Evolutionary conservation across 2,797 vertebrate genomes (phyloP), one percentile per base, ranked within the genome.

Genomic region (Eulemur rubriventer): DNA sequence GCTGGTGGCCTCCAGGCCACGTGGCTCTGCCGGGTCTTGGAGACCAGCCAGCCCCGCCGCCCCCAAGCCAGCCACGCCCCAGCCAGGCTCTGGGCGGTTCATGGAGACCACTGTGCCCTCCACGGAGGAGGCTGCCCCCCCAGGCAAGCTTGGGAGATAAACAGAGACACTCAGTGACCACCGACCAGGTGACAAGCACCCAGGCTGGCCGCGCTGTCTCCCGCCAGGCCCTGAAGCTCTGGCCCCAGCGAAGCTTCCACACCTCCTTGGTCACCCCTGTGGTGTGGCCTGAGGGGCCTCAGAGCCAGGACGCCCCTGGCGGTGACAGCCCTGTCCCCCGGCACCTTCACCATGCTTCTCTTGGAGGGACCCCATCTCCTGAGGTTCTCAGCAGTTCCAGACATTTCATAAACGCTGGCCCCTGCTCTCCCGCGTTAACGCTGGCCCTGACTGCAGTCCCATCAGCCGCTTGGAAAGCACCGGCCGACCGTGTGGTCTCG

Each of bases 111-210:
- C 30, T 0, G 8, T 6, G 14, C 63, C 69, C 26, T 38, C 72
- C 46, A 20, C 6, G 8, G 24, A 55, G 7, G 24, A 12, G 41
- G 24, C 7, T 14, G 13, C 57, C 50, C 22, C 24, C 18, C 43
- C 35, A 55, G 4, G 4, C 35, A 24, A 46, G 76, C 10, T 13
- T 12, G 9, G 13, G 20, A 67, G 65, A 83, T n/a, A 8, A 46
- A 6, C 0, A 1, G 55, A 18, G 41, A 59, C 28, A 26, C 16
- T 17, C 30, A n/a, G 14, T 0, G 30, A 17, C 81, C 0, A 17
- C 81, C 0, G 0, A 0, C 7, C 9, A 6, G 10, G 7, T 7
- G 8, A 30, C 4, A 10, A 35, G 28, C 17, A 18, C n/a, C 18
- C 4, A 4, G 38, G 61, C 52, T 38, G 33, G 78, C 35, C 9